These are phyloP conservation scores for Diorhabda sublineata DNA, from an alignment of 1,140 invertebrate genomes.

Conservation along the genomic window DNA sequence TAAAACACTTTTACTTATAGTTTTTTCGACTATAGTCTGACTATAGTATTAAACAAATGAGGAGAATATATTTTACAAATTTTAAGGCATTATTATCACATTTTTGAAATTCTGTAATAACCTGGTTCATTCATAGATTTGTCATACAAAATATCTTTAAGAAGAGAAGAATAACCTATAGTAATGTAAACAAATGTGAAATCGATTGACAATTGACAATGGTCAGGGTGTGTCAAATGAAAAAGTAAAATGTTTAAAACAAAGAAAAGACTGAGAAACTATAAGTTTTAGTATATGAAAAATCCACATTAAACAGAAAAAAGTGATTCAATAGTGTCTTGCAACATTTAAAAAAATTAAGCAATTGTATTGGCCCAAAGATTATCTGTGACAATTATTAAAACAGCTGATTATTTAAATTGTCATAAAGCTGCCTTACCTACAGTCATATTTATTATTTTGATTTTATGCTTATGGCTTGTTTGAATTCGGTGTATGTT, in stretches of 20 bases:
- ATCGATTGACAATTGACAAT: neutral
- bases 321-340: neutral
- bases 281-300: neutral
- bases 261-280: neutral
- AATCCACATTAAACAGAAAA: neutral
- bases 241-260: neutral
- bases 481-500: neutral
- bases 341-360: too few species aligned
- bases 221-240: neutral
- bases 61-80: too few species aligned
- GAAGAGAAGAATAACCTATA: too few species aligned
- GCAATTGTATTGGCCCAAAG: too few species aligned
- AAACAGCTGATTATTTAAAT: conserved; percentile 5
- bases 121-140: too few species aligned
- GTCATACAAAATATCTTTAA: too few species aligned
- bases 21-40: too few species aligned
- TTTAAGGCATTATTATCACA: too few species aligned
- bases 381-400: neutral
- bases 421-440: neutral
- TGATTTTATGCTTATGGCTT: neutral
- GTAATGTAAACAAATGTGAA: neutral
- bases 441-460: neutral
- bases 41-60: too few species aligned
- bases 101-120: too few species aligned
- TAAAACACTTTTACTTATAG: too few species aligned